Conservation (phyloP, 2,888 invertebrate genomes). For the Drosophila colorata region DNA sequence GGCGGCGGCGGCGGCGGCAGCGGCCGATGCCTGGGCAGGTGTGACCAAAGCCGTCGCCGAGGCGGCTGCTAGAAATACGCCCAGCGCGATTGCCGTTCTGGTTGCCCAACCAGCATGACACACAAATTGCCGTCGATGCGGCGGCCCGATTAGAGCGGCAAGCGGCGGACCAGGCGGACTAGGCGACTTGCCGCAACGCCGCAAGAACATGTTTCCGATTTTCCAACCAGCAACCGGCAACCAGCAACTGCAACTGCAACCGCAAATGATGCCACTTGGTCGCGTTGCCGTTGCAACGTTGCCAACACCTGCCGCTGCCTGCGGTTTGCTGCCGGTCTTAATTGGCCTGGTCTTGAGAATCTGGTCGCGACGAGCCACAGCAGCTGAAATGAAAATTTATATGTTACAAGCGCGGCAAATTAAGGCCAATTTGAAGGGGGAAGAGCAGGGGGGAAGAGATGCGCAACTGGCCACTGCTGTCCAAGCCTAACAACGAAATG, state of each 20-base stretch:
- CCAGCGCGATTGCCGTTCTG: constrained; percentile 62
- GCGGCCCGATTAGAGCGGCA: constrained; percentile 72
- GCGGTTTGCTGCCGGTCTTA: constrained; percentile 20
- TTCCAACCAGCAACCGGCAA: constrained; percentile 29
- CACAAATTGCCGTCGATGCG: constrained; percentile 71
- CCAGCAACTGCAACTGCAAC: constrained; percentile 34
- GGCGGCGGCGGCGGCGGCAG: neutral
- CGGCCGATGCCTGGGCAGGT: constrained; percentile 1
- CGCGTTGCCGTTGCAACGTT: constrained; percentile 35
- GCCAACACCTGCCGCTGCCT: constrained; percentile 40
- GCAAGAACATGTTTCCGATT: constrained; percentile 80
- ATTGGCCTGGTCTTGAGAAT: constrained; percentile 39
- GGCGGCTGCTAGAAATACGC: constrained; percentile 27
- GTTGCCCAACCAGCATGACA: constrained; percentile 83
- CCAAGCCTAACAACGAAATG: constrained; percentile 3
- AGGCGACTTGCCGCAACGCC: constrained; percentile 13
- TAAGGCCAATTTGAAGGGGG: constrained; percentile 30
- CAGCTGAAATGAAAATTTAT: constrained; percentile 31
- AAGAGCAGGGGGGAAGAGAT: too few species aligned
- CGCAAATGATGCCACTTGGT: constrained; percentile 75
- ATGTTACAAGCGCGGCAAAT: constrained; percentile 17
- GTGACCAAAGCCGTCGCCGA: constrained; percentile 44
- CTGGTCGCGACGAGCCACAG: constrained; percentile 6
- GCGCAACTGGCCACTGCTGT: neutral
- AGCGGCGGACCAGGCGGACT: neutral